Evolutionary conservation across 2,888 invertebrate species (phyloP).

Genomic region (Gymnoscelis rufifasciata): DNA sequence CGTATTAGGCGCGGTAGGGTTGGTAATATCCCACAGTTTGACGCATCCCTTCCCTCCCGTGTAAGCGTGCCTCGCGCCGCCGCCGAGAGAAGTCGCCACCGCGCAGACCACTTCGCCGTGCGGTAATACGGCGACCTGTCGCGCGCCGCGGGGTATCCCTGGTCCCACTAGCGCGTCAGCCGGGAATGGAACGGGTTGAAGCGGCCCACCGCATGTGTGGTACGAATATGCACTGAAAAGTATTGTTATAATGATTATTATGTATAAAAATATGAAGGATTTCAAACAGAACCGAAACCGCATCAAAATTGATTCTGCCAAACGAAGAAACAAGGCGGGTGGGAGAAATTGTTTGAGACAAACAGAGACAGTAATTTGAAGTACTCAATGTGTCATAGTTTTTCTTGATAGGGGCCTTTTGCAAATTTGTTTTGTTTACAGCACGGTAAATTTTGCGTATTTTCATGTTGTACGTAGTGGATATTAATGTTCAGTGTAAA

Average conservation of each 20-base stretch:
- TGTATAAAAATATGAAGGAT: background rate
- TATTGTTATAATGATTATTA: background rate
- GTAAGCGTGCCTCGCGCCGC: constrained; percentile 94
- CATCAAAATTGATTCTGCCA: no score
- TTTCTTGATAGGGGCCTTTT: no score
- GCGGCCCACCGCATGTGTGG: constrained; percentile 93
- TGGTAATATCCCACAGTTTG: constrained; percentile 97
- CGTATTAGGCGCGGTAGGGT: constrained; percentile 89
- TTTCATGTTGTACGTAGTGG: no score
- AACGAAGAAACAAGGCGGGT: no score
- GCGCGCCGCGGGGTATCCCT: constrained; percentile 95
- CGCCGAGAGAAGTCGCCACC: constrained; percentile 89
- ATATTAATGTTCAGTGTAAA: no score
- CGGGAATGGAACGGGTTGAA: constrained; percentile 96
- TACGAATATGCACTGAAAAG: constrained; percentile 92
- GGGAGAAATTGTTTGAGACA: no score
- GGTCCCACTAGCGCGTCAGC: constrained; percentile 94
- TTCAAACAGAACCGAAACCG: no score
- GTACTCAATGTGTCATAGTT: no score
- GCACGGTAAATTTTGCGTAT: no score
- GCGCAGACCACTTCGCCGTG: constrained; percentile 98
- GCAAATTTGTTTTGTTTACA: no score
- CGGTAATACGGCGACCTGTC: constrained; percentile 92
- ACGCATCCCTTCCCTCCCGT: constrained; percentile 99
- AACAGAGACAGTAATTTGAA: no score